These are phyloP conservation scores for Clupea harengus DNA, from an alignment of 2,113 vertebrate species.

Conservation along the genomic window DNA sequence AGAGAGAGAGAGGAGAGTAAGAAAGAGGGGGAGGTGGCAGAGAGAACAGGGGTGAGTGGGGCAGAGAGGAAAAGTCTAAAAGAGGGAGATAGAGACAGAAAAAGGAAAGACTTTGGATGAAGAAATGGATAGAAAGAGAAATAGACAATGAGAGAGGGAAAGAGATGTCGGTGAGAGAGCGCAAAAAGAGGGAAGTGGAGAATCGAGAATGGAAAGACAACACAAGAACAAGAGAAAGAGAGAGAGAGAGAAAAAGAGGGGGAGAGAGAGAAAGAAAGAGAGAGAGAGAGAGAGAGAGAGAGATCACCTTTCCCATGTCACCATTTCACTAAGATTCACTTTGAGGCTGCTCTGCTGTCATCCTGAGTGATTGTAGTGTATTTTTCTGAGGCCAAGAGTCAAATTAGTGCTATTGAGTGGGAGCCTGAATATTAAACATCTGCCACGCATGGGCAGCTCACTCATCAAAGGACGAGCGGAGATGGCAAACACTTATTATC, in stretches of 20 bases:
- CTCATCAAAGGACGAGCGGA: background rate
- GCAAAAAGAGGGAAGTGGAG: too few species aligned
- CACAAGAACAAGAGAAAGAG: background rate
- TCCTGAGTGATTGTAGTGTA: slow-evolving; percentile 23
- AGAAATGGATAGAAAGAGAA: background rate
- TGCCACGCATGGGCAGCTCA: background rate
- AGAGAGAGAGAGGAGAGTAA: background rate
- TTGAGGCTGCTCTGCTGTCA: slow-evolving; percentile 24
- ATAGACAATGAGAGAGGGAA: too few species aligned
- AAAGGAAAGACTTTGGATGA: background rate
- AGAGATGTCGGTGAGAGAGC: too few species aligned
- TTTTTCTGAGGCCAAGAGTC: slow-evolving; percentile 21
- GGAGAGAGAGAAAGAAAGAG: background rate
- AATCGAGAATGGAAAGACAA: too few species aligned
- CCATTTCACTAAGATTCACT: slow-evolving; percentile 33
- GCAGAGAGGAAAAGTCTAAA: too few species aligned
- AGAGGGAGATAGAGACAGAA: too few species aligned
- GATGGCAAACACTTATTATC: slow-evolving; percentile 6
- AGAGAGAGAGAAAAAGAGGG: background rate
- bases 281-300: background rate
- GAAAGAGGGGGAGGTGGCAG: background rate
- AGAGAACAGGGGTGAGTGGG: background rate
- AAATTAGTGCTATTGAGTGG: slow-evolving; percentile 37
- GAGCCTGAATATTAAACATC: slow-evolving; percentile 34
- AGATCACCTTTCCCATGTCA: slow-evolving; percentile 24